These are phyloP conservation scores for Meda fulgida DNA, from an alignment of 2,797 vertebrate species.

Conservation along the genomic window DNA sequence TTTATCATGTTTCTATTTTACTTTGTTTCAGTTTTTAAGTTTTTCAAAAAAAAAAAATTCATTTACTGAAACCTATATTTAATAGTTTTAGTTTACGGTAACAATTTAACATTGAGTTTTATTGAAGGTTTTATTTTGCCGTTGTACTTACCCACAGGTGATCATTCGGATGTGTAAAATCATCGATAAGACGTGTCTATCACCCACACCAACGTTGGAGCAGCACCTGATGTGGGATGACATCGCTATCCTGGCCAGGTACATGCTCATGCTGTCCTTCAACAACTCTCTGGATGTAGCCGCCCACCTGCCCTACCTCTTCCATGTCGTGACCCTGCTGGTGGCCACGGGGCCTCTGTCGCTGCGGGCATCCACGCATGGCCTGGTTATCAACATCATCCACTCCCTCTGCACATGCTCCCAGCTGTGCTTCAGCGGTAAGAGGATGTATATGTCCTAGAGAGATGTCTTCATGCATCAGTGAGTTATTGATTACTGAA, in stretches of 20 bases:
- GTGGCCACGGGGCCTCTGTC: constrained; percentile 96
- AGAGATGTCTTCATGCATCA: constrained; percentile 12
- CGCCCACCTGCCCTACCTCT: constrained; percentile 95
- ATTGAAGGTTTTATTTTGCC: not conserved
- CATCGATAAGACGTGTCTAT: constrained; percentile 97
- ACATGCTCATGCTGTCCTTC: constrained; percentile 98
- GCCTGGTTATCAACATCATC: constrained; percentile 97
- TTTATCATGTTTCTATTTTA: not conserved
- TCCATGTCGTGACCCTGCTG: constrained; percentile 95
- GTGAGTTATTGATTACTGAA: constrained; percentile 18
- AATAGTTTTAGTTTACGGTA: not conserved
- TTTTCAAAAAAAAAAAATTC: no score
- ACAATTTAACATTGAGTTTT: not conserved
- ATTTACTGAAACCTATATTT: not conserved
- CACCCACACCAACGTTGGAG: constrained; percentile 93
- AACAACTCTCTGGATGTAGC: constrained; percentile 97
- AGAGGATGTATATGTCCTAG: constrained; percentile 63
- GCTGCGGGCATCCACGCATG: constrained; percentile 94
- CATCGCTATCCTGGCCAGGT: constrained; percentile 94
- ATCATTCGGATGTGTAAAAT: constrained; percentile 99
- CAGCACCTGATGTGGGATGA: constrained; percentile 99
- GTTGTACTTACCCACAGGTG: constrained; percentile 75
- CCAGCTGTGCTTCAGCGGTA: constrained; percentile 96
- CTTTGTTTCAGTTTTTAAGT: not conserved
- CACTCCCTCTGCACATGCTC: constrained; percentile 98